A percentile compares a stretch with the other conserved stretches of the same genome.
Evolutionary conservation across 2,113 vertebrate genomes (phyloP).

Genomic region (Ammodramus savannarum): DNA sequence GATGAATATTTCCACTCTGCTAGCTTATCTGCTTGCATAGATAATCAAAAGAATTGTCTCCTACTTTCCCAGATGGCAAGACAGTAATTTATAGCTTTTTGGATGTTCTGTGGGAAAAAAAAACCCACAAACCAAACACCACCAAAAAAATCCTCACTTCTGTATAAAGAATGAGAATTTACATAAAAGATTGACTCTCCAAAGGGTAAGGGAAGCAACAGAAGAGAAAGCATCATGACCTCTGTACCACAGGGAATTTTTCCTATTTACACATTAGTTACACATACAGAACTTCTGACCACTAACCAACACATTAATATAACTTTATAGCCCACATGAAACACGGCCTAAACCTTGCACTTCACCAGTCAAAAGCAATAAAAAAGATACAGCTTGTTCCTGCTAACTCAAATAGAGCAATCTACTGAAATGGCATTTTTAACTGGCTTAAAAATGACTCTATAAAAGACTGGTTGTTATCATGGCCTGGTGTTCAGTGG

Average conservation of each 20-base stretch:
- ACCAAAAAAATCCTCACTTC: not conserved
- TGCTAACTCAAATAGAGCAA: conserved; percentile 43
- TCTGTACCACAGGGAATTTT: not conserved
- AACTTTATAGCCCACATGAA: conserved; percentile 13
- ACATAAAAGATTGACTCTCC: not conserved
- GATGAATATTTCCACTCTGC: not conserved
- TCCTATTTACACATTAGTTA: conserved; percentile 35
- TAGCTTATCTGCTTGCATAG: not conserved
- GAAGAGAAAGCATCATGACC: not conserved
- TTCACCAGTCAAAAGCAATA: conserved; percentile 38
- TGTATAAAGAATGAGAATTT: conserved; percentile 34
- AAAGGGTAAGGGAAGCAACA: not conserved
- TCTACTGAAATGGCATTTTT: conserved; percentile 48
- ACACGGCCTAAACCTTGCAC: conserved; percentile 24
- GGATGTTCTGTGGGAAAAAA: not conserved
- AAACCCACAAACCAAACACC: not conserved
- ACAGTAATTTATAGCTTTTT: not conserved
- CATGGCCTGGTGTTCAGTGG: not conserved
- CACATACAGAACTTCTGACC: conserved; percentile 10
- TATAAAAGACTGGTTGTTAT: conserved; percentile 23
- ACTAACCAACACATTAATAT: conserved; percentile 40
- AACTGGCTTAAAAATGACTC: conserved; percentile 57
- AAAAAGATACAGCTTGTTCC: conserved; percentile 60
- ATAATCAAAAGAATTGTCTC: not conserved
- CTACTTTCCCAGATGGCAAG: not conserved